phyloP scores from a whole-genome alignment of 2,888 invertebrate species.

The Trachelus troglodyta region DNA sequence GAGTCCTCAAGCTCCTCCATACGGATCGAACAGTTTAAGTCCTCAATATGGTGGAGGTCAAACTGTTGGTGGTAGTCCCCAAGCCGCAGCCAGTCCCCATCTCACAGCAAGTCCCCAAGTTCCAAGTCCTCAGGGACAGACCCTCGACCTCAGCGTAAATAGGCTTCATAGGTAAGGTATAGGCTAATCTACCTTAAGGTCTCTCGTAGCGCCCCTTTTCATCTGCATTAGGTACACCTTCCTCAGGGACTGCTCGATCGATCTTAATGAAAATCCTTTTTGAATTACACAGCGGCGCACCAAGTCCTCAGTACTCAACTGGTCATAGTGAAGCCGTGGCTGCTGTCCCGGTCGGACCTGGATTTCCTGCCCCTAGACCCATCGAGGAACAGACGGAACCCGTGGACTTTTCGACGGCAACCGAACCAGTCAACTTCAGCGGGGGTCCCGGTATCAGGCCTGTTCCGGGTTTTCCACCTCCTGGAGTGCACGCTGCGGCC shows the following conservation, averaged over 20 bases:
- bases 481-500: conserved; percentile 69
- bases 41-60: conserved; percentile 80
- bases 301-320: conserved; percentile 73
- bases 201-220: background rate
- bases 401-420: conserved; percentile 77
- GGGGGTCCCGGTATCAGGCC: conserved; percentile 69
- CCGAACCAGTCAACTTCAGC: conserved; percentile 74
- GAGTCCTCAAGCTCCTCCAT: conserved; percentile 82
- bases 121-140: conserved; percentile 92
- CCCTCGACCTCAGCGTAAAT: conserved; percentile 89
- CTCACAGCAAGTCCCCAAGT: conserved; percentile 89
- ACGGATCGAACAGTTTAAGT: conserved; percentile 72
- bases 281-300: conserved; percentile 64
- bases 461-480: conserved; percentile 71
- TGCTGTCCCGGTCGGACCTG: conserved; percentile 67
- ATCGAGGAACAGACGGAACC: conserved; percentile 77
- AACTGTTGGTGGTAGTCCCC: conserved; percentile 82
- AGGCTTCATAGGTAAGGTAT: conserved; percentile 81
- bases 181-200: background rate
- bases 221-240: background rate
- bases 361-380: conserved; percentile 71
- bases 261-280: background rate
- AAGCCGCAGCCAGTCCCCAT: conserved; percentile 87
- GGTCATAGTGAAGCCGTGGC: conserved; percentile 68
- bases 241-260: conserved; percentile 9